Conservation (phyloP, 2,113 vertebrate species). For the Gnathochromis pfefferi region DNA sequence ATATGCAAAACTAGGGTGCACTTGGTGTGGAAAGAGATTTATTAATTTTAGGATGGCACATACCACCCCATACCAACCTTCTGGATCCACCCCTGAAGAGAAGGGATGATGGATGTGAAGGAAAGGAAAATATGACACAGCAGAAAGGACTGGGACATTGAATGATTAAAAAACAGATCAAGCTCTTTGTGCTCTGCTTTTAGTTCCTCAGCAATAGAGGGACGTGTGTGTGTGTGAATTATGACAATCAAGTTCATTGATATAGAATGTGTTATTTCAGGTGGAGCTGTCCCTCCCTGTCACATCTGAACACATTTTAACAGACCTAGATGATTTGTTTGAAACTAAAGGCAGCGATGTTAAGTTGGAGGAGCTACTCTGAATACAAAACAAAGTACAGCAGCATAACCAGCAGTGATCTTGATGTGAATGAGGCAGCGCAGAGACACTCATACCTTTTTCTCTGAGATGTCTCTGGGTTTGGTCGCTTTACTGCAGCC, state of each 20-base stretch:
- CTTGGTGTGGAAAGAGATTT: neutral
- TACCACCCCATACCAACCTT: neutral
- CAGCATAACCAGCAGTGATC: neutral
- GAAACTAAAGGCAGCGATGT: neutral
- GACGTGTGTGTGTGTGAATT: neutral
- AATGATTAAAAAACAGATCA: neutral
- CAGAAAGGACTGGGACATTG: neutral
- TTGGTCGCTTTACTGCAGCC: constrained; percentile 32
- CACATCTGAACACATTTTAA: neutral
- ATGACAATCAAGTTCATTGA: neutral
- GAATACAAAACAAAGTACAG: neutral
- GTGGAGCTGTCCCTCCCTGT: neutral
- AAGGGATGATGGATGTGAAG: neutral
- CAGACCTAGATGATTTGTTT: neutral
- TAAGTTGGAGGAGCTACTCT: neutral
- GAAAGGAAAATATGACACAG: neutral
- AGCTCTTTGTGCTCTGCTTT: neutral
- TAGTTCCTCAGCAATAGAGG: neutral
- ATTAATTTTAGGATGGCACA: neutral
- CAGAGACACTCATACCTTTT: constrained; percentile 68
- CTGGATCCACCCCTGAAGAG: neutral
- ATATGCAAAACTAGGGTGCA: neutral
- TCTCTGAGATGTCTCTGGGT: constrained; percentile 20
- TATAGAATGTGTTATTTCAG: neutral
- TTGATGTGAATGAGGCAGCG: neutral